Percentiles rank a stretch among this genome's conserved stretches.
phyloP scores from a whole-genome alignment of 2,113 vertebrate species.

The Alligator mississippiensis region DNA sequence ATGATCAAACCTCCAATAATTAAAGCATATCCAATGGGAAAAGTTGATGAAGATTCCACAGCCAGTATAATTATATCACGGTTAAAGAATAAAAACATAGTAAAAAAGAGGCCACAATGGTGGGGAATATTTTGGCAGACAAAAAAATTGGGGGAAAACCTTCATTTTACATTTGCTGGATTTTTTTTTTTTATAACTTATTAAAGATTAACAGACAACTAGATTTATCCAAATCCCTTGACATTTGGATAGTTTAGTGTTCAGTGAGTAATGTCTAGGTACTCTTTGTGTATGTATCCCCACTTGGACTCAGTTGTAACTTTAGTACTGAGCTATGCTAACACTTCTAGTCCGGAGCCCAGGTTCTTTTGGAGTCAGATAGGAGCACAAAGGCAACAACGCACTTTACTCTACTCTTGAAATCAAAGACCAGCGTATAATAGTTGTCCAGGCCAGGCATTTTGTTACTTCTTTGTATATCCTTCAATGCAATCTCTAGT shows the following conservation, averaged over 20 bases:
- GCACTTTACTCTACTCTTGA: not conserved
- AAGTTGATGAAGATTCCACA: slow-evolving; percentile 31
- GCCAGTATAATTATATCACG: slow-evolving; percentile 35
- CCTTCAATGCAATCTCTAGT: no score
- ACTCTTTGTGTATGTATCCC: not conserved
- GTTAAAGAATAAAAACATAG: slow-evolving; percentile 47
- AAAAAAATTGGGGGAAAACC: not conserved
- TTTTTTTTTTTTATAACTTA: slow-evolving; percentile 50
- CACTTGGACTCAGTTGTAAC: not conserved
- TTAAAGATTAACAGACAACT: not conserved
- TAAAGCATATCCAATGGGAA: slow-evolving; percentile 30
- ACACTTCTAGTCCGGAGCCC: not conserved
- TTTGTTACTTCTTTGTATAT: not conserved
- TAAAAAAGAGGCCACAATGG: slow-evolving; percentile 40
- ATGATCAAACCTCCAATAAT: slow-evolving; percentile 47
- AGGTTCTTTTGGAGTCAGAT: fast-evolving
- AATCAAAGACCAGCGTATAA: not conserved
- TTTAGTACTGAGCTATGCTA: not conserved
- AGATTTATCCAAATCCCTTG: not conserved
- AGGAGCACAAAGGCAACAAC: not conserved
- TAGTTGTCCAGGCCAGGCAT: not conserved
- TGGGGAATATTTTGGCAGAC: slow-evolving; percentile 11
- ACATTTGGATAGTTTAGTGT: not conserved
- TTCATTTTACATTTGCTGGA: slow-evolving; percentile 8
- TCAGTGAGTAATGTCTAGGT: not conserved